phyloP scores from a whole-genome alignment of 1,140 invertebrate genomes.

The Ceratoteleas bidentatus region DNA sequence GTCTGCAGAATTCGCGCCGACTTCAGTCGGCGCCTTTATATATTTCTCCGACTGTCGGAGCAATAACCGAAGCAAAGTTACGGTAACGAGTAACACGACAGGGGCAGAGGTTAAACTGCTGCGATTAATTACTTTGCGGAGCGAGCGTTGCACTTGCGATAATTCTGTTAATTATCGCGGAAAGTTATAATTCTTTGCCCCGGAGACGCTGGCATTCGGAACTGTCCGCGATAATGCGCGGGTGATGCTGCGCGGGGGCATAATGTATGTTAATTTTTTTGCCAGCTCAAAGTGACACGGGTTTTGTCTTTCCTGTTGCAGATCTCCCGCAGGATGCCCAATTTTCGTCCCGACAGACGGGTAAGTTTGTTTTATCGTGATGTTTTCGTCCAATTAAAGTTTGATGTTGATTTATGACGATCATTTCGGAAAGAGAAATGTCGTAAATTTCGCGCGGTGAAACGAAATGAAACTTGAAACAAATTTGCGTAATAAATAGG shows the following conservation, averaged over 20 bases:
- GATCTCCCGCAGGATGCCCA: slow-evolving; percentile 38
- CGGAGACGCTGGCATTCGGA: not conserved
- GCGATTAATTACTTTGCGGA: slow-evolving; percentile 55
- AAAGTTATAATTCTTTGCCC: too few species aligned
- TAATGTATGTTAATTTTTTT: slow-evolving; percentile 9
- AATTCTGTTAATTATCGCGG: slow-evolving; percentile 56
- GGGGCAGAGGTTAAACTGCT: slow-evolving; percentile 59
- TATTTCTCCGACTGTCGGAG: slow-evolving; percentile 16
- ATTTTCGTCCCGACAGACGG: slow-evolving; percentile 13
- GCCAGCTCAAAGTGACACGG: not conserved
- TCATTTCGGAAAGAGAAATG: not conserved
- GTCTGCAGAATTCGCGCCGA: slow-evolving; percentile 24
- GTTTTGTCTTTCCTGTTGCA: slow-evolving; percentile 28
- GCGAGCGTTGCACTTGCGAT: slow-evolving; percentile 28
- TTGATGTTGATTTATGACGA: slow-evolving; percentile 11
- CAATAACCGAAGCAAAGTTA: slow-evolving; percentile 60
- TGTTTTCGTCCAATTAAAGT: slow-evolving; percentile 19
- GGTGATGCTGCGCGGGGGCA: not conserved
- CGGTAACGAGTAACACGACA: slow-evolving; percentile 62
- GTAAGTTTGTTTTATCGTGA: slow-evolving; percentile 36
- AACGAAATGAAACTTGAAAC: not conserved
- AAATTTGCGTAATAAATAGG: too few species aligned
- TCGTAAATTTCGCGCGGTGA: too few species aligned
- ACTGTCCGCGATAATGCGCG: slow-evolving; percentile 6
- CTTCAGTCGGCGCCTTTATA: slow-evolving; percentile 48